Base-by-base conservation (phyloP, 2,888 invertebrate genomes). In the Aleiodes alternator region DNA sequence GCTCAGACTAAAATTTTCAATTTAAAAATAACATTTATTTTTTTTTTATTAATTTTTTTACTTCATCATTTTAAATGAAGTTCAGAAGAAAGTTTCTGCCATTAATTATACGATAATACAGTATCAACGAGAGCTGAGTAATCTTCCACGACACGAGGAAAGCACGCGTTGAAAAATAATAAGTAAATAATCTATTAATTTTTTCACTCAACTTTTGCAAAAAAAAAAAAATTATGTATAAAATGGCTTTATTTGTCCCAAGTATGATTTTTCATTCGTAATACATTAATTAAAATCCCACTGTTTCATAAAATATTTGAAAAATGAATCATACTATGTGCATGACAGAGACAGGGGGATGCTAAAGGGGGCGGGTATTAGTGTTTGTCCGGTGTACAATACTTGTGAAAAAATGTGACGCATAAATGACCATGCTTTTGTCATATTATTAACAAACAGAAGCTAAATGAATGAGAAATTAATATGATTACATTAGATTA, bases 21-120 rank as follows among this genome's bases (percentile, higher is more conserved):
- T 56, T 70, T 9, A 57, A 12, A 23, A 70, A 59, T 23, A 66
- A 11, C 16, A 16, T 23, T 2, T 2, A 23, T 23, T 23, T 23
- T 23, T 23, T 23, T 23, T 23, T 23, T 1, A 29, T 31, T 31
- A 31, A 51, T 51, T 29, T 14, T 68, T 68, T 6, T 8, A 2
- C 34, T 64, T 16, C 51, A 4, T 66, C 23, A 12, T 31, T 51
- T 31, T 11, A 68, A 50, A n/a, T 51, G 43, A 73, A 56, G 68
- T 56, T 73, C 48, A 57, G 23, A 69, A 68, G 68, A 69, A 56
- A 73, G 55, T 50, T 53, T 71, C 64, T 71, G 70, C 9, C 56
- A 70, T 75, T 75, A 75, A 75, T 75, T 71, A 66, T 23, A 31
- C 75, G 75, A 75, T 75, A 75, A 68, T 43, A 38, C 61, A 43